Conservation (phyloP, 2,797 vertebrate genomes). For the Bovichtus diacanthus region DNA sequence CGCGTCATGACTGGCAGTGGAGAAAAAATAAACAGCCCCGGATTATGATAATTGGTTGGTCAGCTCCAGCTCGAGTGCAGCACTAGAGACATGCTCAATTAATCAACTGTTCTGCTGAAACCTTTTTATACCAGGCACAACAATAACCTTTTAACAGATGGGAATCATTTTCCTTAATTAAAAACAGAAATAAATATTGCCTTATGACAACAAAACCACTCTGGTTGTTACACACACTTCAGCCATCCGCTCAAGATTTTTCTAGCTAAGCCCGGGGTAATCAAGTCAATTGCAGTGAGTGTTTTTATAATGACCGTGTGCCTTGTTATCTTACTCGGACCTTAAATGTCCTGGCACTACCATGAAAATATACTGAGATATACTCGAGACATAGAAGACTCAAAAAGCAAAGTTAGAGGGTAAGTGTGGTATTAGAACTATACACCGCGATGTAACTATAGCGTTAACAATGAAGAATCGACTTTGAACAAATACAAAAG, state of each 20-base stretch:
- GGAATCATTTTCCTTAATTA: constrained; percentile 92
- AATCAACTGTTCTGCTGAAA: constrained; percentile 90
- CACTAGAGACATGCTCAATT: constrained; percentile 87
- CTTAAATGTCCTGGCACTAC: constrained; percentile 8
- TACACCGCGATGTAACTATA: not conserved
- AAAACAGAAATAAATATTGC: constrained; percentile 91
- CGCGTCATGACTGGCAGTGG: constrained; percentile 73
- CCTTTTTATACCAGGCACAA: constrained; percentile 87
- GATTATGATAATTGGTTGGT: constrained; percentile 93
- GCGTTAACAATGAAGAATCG: not conserved
- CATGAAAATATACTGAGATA: constrained; percentile 19
- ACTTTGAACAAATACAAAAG: not conserved
- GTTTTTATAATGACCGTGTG: constrained; percentile 39
- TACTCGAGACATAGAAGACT: not conserved
- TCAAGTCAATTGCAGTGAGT: constrained; percentile 42
- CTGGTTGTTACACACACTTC: constrained; percentile 63
- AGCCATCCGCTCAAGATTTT: constrained; percentile 60
- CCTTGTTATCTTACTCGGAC: constrained; percentile 39
- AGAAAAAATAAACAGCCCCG: constrained; percentile 91
- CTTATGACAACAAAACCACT: constrained; percentile 82
- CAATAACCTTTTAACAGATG: constrained; percentile 91
- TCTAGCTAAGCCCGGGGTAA: constrained; percentile 51
- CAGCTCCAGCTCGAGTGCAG: constrained; percentile 80
- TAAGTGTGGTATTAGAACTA: not conserved
- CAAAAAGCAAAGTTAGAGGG: not conserved